These are phyloP conservation scores for Phortica variegata DNA, from an alignment of 1,140 invertebrate species.

Conservation along the genomic window DNA sequence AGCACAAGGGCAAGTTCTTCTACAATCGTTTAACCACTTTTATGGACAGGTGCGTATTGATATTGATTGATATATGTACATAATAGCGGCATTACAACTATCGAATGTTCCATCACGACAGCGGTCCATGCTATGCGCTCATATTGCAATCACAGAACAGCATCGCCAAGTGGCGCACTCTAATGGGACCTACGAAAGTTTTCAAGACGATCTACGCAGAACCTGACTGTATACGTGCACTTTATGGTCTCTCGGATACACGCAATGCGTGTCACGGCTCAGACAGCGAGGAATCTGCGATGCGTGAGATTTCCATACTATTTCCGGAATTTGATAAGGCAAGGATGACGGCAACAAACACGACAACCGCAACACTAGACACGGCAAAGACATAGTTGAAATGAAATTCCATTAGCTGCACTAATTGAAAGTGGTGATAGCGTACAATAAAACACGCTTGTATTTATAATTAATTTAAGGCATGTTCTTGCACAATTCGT, in stretches of 20 bases:
- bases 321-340: slow-evolving; percentile 75
- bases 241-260: slow-evolving; percentile 86
- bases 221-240: slow-evolving; percentile 75
- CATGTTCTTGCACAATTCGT: no score
- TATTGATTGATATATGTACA: no score
- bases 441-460: neutral
- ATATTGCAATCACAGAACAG: slow-evolving; percentile 76
- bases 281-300: slow-evolving; percentile 77
- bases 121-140: slow-evolving; percentile 78
- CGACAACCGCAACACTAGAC: slow-evolving; percentile 9
- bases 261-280: slow-evolving; percentile 91
- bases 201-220: slow-evolving; percentile 75
- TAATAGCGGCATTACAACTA: slow-evolving; percentile 1
- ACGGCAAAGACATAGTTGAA: neutral
- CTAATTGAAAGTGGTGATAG: neutral
- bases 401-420: neutral
- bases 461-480: no score
- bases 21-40: slow-evolving; percentile 82
- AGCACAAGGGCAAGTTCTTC: slow-evolving; percentile 85
- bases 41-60: slow-evolving; percentile 76
- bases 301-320: slow-evolving; percentile 77
- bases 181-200: slow-evolving; percentile 89
- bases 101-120: slow-evolving; percentile 61
- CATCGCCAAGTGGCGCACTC: slow-evolving; percentile 74
- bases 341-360: neutral